Evolutionary conservation across 2,797 vertebrate genomes (phyloP).

Genomic region (Trematomus bernacchii): DNA sequence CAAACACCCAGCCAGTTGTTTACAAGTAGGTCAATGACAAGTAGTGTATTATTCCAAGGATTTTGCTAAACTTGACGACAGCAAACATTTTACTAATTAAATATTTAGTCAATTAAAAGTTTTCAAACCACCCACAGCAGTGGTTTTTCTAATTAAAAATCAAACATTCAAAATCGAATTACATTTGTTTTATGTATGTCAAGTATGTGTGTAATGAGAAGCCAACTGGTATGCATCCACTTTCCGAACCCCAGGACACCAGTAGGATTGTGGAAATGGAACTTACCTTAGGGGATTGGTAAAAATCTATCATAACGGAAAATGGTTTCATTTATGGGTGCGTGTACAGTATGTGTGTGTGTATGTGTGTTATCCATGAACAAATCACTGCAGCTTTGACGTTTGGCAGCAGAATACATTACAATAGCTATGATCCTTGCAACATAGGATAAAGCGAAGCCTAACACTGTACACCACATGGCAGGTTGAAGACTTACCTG

Average conservation of each 20-base stretch:
- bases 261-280: constrained; percentile 38
- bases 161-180: neutral
- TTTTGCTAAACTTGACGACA: neutral
- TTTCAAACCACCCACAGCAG: neutral
- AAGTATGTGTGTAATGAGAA: constrained; percentile 26
- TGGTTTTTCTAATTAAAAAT: neutral
- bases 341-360: constrained; percentile 3
- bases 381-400: constrained; percentile 20
- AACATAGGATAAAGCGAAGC: constrained; percentile 7
- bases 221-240: constrained; percentile 24
- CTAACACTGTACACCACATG: neutral
- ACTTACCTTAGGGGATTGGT: constrained; percentile 78
- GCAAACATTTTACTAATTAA: neutral
- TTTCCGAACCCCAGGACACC: constrained; percentile 24
- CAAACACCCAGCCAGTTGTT: neutral
- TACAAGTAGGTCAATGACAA: neutral
- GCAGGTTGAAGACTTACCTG: constrained; percentile 74
- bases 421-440: neutral
- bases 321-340: constrained; percentile 16
- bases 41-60: neutral
- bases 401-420: constrained; percentile 1
- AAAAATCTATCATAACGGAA: constrained; percentile 30
- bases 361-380: neutral
- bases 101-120: too few species aligned
- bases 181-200: constrained; percentile 1